Evolutionary conservation across 53 echinoderm and acorn worm genomes (phyloP), one percentile per base, ranked within the genome.

Genomic region (Echinometra lucunter): DNA sequence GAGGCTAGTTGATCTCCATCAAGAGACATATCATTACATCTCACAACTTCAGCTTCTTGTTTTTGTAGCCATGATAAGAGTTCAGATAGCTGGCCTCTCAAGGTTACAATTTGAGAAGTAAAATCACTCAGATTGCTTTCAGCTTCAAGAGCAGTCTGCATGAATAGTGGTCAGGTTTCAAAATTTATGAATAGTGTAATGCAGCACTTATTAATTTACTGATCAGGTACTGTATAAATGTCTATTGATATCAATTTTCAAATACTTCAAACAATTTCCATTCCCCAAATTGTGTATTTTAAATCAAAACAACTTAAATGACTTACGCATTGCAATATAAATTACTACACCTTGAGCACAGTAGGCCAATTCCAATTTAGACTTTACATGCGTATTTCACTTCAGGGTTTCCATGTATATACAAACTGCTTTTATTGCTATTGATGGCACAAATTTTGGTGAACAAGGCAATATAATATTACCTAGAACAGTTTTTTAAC

Each of bases 51-150:
- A 34, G 89, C 74, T 35, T 97, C 95, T 37, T 88, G 89, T 32
- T 94, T 91, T 34, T 95, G 82, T 93, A 97, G 75, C 91, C 96
- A 94, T 56, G 95, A 92, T 91, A 90, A 72, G 91, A 97, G 88
- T 28, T 96, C 97, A 30, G 96, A 89, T 37, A 96, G 44, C 91
- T 94, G 57, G 6, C 82, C 82, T 82, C 93, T 92, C 72, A 97
- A 93, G 23, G 81, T 57, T 23, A 90, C 87, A 18, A 92, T 69
- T 74, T 95, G 95, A 91, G 44, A 57, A 37, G 95, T 93, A 78
- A 97, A 96, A 70, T 97, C 95, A 34, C 95, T 95, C 28, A 97
- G 72, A 93, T 93, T 96, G 94, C 88, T 97, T 95, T 97, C 96
- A 32, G 96, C 90, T 63, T 93, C 95, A 83, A 92, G 56, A 83